Percentiles rank a stretch among this genome's conserved stretches.
Conservation (phyloP, 35 echinoderm and acorn worm species). For the Heliocidaris tuberculata region DNA sequence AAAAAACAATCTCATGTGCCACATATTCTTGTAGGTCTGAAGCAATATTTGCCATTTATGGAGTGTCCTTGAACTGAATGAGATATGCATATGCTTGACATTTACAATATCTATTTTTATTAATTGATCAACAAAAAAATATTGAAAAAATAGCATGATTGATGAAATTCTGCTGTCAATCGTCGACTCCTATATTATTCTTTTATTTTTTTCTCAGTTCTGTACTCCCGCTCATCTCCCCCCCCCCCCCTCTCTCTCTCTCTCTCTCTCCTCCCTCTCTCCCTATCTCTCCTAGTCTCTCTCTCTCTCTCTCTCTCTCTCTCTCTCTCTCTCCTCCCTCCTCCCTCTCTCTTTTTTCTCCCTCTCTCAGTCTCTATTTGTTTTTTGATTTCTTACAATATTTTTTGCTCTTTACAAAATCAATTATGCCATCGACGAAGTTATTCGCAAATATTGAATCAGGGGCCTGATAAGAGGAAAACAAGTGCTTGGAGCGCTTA, state of each 20-base stretch:
- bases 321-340: no score
- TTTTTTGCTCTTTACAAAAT: neutral
- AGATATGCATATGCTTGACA: neutral
- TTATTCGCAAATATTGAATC: neutral
- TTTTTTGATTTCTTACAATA: no score
- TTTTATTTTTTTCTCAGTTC: neutral
- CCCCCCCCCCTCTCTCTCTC: no score
- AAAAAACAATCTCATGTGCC: no score
- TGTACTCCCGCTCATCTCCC: no score
- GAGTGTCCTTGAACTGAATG: neutral
- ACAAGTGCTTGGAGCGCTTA: neutral
- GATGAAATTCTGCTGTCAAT: neutral
- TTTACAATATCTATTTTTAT: neutral
- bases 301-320: no score
- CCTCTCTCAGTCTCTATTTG: no score
- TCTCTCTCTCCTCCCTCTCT: no score
- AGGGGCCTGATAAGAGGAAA: no score
- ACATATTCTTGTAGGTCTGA: neutral
- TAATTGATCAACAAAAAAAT: neutral
- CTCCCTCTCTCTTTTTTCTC: no score
- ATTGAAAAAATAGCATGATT: neutral
- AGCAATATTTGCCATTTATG: neutral
- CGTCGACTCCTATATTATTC: neutral
- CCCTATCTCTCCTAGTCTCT: no score
- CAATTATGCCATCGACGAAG: neutral